Evolutionary conservation across 1,140 invertebrate genomes (phyloP).

Genomic region (Macrotrachela quadricornifera): DNA sequence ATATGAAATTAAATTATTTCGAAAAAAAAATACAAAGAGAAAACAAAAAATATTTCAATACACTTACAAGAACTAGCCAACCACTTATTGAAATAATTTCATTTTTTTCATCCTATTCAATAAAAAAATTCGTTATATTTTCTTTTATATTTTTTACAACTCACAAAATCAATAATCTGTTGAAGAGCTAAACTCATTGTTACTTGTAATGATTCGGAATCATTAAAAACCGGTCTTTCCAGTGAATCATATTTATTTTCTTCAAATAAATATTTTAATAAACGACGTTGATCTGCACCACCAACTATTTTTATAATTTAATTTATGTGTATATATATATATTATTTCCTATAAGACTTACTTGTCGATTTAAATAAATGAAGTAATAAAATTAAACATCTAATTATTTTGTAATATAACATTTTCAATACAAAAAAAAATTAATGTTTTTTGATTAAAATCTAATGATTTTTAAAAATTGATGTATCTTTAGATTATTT

Average conservation of each 20-base stretch:
- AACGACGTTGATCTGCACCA: neutral
- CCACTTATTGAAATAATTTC: constrained; percentile 6
- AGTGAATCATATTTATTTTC: constrained; percentile 1
- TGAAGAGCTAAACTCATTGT: constrained; percentile 5
- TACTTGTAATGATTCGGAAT: neutral
- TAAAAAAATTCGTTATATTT: neutral
- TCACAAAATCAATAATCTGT: constrained; percentile 4
- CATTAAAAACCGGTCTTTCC: constrained; percentile 5
- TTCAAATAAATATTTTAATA: neutral
- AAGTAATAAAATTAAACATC: too few species aligned
- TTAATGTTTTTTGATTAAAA: too few species aligned
- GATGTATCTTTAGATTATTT: too few species aligned
- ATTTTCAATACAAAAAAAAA: too few species aligned
- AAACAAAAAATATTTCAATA: too few species aligned
- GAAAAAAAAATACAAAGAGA: too few species aligned
- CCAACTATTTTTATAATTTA: neutral
- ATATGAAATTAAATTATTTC: too few species aligned
- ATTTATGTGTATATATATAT: too few species aligned
- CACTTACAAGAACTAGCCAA: constrained; percentile 5
- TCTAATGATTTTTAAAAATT: too few species aligned
- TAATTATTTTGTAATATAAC: too few species aligned
- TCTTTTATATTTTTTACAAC: neutral
- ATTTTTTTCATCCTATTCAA: constrained; percentile 6
- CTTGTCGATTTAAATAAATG: too few species aligned
- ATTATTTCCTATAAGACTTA: too few species aligned